phyloP scores from a whole-genome alignment of 2,797 vertebrate species.

The Calcarius lapponicus region DNA sequence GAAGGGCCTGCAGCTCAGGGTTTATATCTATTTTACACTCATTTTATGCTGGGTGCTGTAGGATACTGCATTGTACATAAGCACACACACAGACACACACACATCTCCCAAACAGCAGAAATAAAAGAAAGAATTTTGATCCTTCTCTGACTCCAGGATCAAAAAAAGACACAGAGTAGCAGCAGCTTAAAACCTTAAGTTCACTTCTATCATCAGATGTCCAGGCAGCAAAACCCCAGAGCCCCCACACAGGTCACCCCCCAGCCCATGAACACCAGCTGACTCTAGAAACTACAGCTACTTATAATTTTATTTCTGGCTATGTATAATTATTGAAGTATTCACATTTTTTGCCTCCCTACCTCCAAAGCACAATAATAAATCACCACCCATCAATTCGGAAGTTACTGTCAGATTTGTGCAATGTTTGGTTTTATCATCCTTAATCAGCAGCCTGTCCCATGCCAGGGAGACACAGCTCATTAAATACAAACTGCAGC shows the following conservation, averaged over 20 bases:
- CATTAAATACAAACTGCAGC: not conserved
- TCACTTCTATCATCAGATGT: not conserved
- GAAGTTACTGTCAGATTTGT: not conserved
- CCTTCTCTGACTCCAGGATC: not conserved
- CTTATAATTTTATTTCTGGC: not conserved
- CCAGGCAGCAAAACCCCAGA: not conserved
- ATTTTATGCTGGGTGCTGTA: not conserved
- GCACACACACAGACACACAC: not conserved
- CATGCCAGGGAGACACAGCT: not conserved
- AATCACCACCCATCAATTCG: not conserved
- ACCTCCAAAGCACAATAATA: not conserved
- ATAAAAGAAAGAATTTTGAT: not conserved
- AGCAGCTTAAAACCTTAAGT: not conserved
- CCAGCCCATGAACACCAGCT: not conserved
- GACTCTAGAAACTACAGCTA: not conserved
- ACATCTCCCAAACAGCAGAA: not conserved
- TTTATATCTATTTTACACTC: not conserved
- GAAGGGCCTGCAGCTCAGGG: not conserved
- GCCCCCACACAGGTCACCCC: not conserved
- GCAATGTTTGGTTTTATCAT: not conserved
- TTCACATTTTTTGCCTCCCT: not conserved
- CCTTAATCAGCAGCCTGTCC: not conserved
- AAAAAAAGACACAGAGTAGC: not conserved
- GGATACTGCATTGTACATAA: rapidly evolving
- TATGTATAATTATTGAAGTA: not conserved